Conservation (phyloP, 23 tunicate genomes). For the Halocynthia roretzi region DNA sequence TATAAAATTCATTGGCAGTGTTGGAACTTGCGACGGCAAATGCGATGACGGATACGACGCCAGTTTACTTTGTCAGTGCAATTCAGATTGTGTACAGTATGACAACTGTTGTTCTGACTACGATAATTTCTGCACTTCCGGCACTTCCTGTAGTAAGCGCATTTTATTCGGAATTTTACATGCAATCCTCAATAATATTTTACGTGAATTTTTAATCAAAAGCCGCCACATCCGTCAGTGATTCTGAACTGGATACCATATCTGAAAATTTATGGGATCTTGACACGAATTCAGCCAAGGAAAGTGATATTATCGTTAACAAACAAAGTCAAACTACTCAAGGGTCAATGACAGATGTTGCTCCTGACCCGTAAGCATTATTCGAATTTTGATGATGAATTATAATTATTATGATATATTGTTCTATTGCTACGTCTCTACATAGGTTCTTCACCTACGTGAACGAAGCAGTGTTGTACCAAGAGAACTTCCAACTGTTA, state of each 20-base stretch:
- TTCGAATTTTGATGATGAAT: not conserved
- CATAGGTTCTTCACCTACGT: conserved; percentile 73
- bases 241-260: conserved; percentile 24
- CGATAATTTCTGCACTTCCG: conserved; percentile 16
- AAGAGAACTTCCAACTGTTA: conserved; percentile 29
- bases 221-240: conserved; percentile 15
- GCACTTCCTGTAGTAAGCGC: not conserved
- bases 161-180: not conserved
- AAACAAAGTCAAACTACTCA: conserved; percentile 37
- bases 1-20: no score
- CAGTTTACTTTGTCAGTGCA: conserved; percentile 48
- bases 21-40: conserved; percentile 41
- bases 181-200: not conserved
- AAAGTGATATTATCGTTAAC: conserved; percentile 22
- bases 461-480: conserved; percentile 22
- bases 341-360: conserved; percentile 33
- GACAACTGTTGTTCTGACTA: conserved; percentile 72
- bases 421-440: not conserved
- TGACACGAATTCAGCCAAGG: conserved; percentile 35
- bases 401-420: not conserved
- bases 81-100: conserved; percentile 33
- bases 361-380: conserved; percentile 39
- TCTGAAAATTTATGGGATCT: conserved; percentile 43
- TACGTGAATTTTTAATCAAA: no score
- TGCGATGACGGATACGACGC: conserved; percentile 36